A percentile compares a stretch with the other conserved stretches of the same genome.
Conservation (phyloP, 2,888 invertebrate genomes). For the Deilephila porcellus region DNA sequence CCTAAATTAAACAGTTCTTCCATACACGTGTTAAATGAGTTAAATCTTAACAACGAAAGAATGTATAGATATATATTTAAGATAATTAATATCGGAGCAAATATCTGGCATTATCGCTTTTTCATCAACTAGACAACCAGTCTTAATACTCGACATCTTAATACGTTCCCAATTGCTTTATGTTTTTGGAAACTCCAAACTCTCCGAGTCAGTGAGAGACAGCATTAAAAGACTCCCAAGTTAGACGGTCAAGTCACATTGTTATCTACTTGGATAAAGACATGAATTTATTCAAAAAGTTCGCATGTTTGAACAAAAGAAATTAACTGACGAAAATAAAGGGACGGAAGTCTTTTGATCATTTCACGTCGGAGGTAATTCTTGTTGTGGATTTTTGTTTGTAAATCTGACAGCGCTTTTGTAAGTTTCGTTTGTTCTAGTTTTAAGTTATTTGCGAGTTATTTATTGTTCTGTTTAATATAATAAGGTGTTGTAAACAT, state of each 20-base stretch:
- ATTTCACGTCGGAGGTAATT: conserved; percentile 24
- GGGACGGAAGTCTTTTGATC: conserved; percentile 17
- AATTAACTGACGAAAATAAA: conserved; percentile 27
- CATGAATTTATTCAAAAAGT: conserved; percentile 22
- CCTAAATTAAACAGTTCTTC: no score
- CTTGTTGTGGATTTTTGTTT: not conserved
- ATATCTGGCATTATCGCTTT: no score
- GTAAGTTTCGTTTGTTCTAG: not conserved
- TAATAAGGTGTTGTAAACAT: no score
- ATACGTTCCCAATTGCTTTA: conserved; percentile 15
- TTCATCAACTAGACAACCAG: no score
- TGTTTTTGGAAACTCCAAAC: conserved; percentile 6
- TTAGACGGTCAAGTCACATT: conserved; percentile 26
- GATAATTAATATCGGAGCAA: no score
- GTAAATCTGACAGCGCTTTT: not conserved
- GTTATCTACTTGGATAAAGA: conserved; percentile 19
- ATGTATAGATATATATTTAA: no score
- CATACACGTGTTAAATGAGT: no score
- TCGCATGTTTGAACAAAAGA: conserved; percentile 22
- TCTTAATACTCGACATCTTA: not conserved
- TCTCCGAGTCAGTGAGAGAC: not conserved
- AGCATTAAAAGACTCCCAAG: not conserved
- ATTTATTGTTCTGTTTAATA: no score
- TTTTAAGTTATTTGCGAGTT: no score
- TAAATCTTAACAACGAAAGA: no score